Evolutionary conservation across 2,113 vertebrate species (phyloP).

Genomic region (Hypanus sabinus): DNA sequence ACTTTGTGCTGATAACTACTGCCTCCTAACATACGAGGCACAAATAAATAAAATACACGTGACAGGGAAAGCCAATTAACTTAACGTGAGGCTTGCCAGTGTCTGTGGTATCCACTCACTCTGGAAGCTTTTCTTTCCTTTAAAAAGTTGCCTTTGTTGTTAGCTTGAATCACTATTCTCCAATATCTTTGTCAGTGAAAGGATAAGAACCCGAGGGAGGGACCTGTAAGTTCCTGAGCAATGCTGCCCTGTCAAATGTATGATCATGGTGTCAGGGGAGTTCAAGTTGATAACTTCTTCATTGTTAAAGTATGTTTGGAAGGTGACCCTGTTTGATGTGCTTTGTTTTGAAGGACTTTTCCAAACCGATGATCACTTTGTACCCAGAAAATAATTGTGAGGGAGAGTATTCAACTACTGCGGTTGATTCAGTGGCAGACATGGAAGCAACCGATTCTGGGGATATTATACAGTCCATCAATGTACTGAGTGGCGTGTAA

Average conservation of each 20-base stretch:
- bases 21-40: background rate
- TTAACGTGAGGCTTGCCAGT: too few species aligned
- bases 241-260: background rate
- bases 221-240: background rate
- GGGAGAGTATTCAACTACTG: conserved; percentile 67
- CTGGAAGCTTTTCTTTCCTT: too few species aligned
- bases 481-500: conserved; percentile 83
- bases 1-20: background rate
- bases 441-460: conserved; percentile 64
- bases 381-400: conserved; percentile 67
- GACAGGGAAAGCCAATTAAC: background rate
- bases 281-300: background rate
- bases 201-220: too few species aligned
- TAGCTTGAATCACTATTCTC: too few species aligned
- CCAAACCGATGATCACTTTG: conserved; percentile 68
- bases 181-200: too few species aligned
- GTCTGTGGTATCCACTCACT: too few species aligned
- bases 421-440: conserved; percentile 71
- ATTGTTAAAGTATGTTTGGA: background rate
- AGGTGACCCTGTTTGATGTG: background rate
- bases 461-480: conserved; percentile 67
- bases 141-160: too few species aligned
- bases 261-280: background rate
- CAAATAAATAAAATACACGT: background rate
- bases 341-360: conserved; percentile 66